Evolutionary conservation across 2,888 invertebrate species (phyloP), one percentile per base, ranked within the genome.

Genomic region (Campoplex capitator): DNA sequence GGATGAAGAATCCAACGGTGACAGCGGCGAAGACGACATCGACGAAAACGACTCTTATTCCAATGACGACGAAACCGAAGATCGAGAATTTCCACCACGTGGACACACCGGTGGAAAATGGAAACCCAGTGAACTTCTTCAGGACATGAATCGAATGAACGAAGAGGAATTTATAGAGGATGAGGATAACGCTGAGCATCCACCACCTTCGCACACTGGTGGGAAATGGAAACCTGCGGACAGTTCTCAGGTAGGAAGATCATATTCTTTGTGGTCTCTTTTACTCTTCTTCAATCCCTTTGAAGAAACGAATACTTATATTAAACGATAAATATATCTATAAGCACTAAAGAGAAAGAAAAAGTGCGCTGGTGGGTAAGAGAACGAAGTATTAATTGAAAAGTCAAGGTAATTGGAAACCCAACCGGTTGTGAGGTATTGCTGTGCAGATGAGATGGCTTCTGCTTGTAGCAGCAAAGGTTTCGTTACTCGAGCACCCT

Each of bases 71-170:
- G 91, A 91, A 18, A 93, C 92, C 51, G 95, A 94, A n/a, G 94
- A 94, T 76, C 93, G 93, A 58, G 93, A 95, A 76, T 95, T 95
- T 42, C 96, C 96, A 9, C 96, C 96, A 1, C 94, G 95, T 56
- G 94, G 95, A 23, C 96, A 96, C 86, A 96, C 96, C 6, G 97
- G 96, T 0, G 97, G 96, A 2, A 97, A 97, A 93, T 97, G 97
- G 97, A 97, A 96, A 91, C 97, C 97, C 0, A 96, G 91, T 42
- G 92, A 90, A 84, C 90, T 93, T 28, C 89, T 90, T 6, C 89
- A 91, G 80, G 90, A 92, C 82, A 91, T 93, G 71, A 84, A 88
- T 56, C 91, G 92, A 48, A 89, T 95, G 93, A 95, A 95, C 86
- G 92, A 95, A 89, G 90, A 93, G 58, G 92, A 93, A 13, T 89